Base-by-base conservation (phyloP, 2,888 invertebrate genomes). In the Tinea pellionella region DNA sequence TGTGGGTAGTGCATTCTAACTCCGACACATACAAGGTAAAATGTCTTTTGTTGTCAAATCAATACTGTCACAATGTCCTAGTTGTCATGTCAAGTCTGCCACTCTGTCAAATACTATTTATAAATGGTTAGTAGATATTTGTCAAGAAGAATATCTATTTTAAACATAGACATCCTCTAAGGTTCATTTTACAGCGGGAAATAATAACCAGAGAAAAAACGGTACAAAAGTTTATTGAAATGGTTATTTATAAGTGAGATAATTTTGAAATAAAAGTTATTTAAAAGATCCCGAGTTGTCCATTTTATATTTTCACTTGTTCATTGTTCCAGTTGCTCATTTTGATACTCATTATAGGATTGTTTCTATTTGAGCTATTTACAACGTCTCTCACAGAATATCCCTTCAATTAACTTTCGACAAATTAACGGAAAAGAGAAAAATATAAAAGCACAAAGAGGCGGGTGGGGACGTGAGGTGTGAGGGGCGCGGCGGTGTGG, bases 331-430 rank as follows among this genome's bases (percentile, higher is more conserved):
- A n/a, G n/a, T n/a, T n/a, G n/a, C n/a, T n/a, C n/a, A n/a, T n/a
- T n/a, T n/a, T n/a, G 37, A 47, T 16, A 47, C 4, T 47, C 47
- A 37, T 37, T 37, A 56, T 13, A 18, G 56, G 60, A 60, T 56
- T 55, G 51, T 60, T 60, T 41, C 56, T 69, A 68, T 67, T 73
- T 68, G 65, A 74, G 76, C 69, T 74, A 73, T 75, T 77, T 65
- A 60, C 60, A 55, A 53, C 60, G 60, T 60, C 60, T 37, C 68
- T 68, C 63, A 68, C 68, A 74, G 71, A 73, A 77, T 77, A 79
- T 74, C 69, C 77, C 72, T 78, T 79, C 75, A 79, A 80, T 79
- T 79, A 80, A 77, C 78, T 78, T 79, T 79, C 73, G 76, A 77
- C 76, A 78, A 79, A 78, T 81, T 76, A 79, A 62, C 78, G 74